phyloP scores from a whole-genome alignment of 2,797 vertebrate species.

The Hydrocynus forskahlii region DNA sequence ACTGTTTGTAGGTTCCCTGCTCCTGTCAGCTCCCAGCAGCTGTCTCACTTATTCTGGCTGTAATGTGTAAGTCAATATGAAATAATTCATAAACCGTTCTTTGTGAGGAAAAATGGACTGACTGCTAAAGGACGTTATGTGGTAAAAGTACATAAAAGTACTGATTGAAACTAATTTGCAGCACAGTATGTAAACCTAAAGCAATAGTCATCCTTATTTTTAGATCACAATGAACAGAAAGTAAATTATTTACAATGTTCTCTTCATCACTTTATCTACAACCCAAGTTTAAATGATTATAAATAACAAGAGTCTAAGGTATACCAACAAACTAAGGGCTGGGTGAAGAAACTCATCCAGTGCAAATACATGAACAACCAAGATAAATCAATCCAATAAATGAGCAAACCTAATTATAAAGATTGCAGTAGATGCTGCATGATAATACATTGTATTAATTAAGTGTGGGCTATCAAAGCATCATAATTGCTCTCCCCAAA shows the following conservation, averaged over 20 bases:
- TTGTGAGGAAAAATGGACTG: too few relatives aligned
- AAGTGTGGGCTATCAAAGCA: constrained; percentile 17
- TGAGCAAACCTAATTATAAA: constrained; percentile 33
- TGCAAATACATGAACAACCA: not conserved
- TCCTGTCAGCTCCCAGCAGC: too few relatives aligned
- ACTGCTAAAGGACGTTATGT: too few relatives aligned
- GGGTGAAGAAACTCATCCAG: constrained; percentile 17
- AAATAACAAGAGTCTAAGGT: not conserved
- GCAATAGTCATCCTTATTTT: constrained; percentile 69
- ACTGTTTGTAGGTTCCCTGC: too few relatives aligned
- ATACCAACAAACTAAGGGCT: constrained; percentile 5
- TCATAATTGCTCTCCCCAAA: constrained; percentile 18
- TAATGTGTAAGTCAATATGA: too few relatives aligned
- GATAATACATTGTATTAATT: constrained; percentile 24
- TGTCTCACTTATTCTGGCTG: too few relatives aligned
- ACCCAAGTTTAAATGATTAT: constrained; percentile 52
- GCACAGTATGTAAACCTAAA: constrained; percentile 79
- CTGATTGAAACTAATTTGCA: constrained; percentile 75
- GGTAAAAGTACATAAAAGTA: too few relatives aligned
- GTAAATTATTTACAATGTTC: constrained; percentile 51
- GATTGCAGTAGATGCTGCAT: constrained; percentile 26
- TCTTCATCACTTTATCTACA: constrained; percentile 64
- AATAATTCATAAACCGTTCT: too few relatives aligned
- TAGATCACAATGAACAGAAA: constrained; percentile 63
- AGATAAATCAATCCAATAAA: constrained; percentile 38